Evolutionary conservation across 2,888 invertebrate species (phyloP).

Genomic region (Dorcus hopei): DNA sequence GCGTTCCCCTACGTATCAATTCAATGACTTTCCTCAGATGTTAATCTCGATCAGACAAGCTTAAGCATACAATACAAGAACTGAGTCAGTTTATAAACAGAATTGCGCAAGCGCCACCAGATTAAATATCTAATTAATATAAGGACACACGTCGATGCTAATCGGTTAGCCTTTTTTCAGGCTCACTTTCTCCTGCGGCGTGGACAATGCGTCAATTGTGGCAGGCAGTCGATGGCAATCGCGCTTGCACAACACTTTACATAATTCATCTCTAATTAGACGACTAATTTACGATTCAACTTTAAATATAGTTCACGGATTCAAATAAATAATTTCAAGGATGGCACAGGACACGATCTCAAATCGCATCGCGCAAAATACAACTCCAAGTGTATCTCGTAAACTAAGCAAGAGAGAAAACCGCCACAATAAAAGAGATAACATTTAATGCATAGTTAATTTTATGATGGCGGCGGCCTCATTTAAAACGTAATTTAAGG

Average conservation of each 20-base stretch:
- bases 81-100: not conserved
- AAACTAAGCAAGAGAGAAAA: too few relatives aligned
- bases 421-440: conserved; percentile 11
- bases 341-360: too few relatives aligned
- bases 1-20: too few relatives aligned
- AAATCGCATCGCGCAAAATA: too few relatives aligned
- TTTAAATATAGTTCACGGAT: too few relatives aligned
- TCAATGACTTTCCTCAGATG: not conserved
- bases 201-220: not conserved
- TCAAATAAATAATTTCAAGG: too few relatives aligned
- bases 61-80: not conserved
- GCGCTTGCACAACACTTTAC: conserved; percentile 15
- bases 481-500: conserved; percentile 12
- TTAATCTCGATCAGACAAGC: not conserved
- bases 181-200: not conserved
- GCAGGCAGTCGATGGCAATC: conserved; percentile 5
- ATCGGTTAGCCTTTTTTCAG: not conserved
- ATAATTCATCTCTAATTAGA: conserved; percentile 25
- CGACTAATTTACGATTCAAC: conserved; percentile 1
- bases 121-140: conserved; percentile 3
- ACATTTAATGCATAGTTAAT: conserved; percentile 17
- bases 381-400: too few relatives aligned
- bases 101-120: not conserved
- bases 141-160: not conserved
- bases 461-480: conserved; percentile 13